phyloP scores from a whole-genome alignment of 2,797 vertebrate genomes.

The Columba guinea region DNA sequence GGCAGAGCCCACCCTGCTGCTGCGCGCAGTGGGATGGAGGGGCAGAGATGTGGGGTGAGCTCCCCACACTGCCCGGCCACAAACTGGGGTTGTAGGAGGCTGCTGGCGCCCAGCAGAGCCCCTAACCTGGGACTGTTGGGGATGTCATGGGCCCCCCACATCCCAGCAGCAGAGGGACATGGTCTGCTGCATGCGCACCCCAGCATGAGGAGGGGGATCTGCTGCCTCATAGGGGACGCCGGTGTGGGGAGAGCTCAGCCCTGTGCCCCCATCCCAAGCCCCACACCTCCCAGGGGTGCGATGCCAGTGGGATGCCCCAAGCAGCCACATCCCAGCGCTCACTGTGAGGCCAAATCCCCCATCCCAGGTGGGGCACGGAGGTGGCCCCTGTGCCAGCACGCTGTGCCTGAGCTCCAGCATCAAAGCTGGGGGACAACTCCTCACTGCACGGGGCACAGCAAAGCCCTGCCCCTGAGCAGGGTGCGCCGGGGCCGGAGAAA shows the following conservation, averaged over 20 bases:
- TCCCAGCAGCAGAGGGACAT: background rate
- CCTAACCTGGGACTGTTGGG: background rate
- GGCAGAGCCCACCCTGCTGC: background rate
- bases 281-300: background rate
- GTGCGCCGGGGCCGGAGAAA: background rate
- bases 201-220: background rate
- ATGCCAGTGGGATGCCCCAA: fast-evolving
- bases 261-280: background rate
- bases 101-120: background rate
- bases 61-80: background rate
- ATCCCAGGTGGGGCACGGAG: background rate
- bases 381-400: background rate
- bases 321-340: background rate
- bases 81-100: background rate
- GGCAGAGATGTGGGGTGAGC: background rate
- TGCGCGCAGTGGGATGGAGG: background rate
- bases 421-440: background rate
- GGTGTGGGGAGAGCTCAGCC: background rate
- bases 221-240: background rate
- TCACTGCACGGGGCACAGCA: fast-evolving
- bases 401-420: background rate
- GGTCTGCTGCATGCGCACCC: fast-evolving
- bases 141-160: background rate
- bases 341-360: fast-evolving
- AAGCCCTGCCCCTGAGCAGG: background rate